A percentile compares a stretch with the other conserved stretches of the same genome.
phyloP scores from a whole-genome alignment of 1,140 invertebrate genomes.

The Habropoda laboriosa region DNA sequence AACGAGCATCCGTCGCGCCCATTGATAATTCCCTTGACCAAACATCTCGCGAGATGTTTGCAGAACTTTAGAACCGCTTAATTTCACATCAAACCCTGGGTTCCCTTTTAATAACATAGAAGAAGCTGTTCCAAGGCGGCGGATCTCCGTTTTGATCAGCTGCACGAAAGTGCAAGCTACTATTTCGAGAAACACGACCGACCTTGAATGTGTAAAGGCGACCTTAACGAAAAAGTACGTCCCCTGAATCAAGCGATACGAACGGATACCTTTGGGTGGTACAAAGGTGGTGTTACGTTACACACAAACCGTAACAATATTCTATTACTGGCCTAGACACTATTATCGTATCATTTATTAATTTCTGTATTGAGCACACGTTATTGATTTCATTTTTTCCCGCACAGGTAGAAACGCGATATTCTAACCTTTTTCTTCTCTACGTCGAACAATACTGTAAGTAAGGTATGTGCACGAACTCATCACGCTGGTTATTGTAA shows the following conservation, averaged over 20 bases:
- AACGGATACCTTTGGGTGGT: not conserved
- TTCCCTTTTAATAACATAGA: no score
- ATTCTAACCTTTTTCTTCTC: not conserved
- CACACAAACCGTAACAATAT: slow-evolving; percentile 7
- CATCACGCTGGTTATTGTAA: no score
- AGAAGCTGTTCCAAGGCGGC: no score
- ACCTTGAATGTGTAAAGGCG: not conserved
- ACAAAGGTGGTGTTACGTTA: not conserved
- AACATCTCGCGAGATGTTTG: not conserved
- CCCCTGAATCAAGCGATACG: not conserved
- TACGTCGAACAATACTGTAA: not conserved
- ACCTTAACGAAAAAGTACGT: not conserved
- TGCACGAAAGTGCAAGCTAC: no score
- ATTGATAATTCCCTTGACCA: not conserved
- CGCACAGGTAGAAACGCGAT: not conserved
- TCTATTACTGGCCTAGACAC: not conserved
- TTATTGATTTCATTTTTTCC: not conserved
- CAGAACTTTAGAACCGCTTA: not conserved
- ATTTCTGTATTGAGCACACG: not conserved
- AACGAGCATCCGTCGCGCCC: not conserved
- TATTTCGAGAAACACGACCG: not conserved
- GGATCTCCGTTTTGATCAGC: no score
- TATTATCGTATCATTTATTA: slow-evolving; percentile 14
- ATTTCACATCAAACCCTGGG: not conserved
- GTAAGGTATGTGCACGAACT: no score